Percentiles rank a stretch among this genome's conserved stretches.
Conservation (phyloP, 2,888 invertebrate genomes). For the Apoda limacodes region DNA sequence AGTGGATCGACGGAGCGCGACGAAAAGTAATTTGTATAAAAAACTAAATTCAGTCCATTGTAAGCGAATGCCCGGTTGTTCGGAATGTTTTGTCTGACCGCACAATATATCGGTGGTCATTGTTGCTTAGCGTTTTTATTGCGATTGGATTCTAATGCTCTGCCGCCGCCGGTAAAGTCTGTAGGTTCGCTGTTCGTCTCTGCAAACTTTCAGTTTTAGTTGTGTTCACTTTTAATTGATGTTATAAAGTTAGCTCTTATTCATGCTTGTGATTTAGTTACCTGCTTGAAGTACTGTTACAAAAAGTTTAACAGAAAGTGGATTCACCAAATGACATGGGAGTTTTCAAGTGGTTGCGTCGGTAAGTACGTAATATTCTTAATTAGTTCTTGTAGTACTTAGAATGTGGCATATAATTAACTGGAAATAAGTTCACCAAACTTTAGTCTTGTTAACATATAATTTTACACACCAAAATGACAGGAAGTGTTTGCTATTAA, state of each 20-base stretch:
- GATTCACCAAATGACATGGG: conserved; percentile 54
- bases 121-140: conserved; percentile 62
- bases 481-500: too few species aligned
- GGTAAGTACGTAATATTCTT: conserved; percentile 48
- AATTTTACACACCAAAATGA: too few species aligned
- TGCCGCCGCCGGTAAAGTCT: conserved; percentile 63
- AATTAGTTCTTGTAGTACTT: too few species aligned
- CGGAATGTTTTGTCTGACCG: conserved; percentile 67
- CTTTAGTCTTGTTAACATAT: too few species aligned
- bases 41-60: conserved; percentile 66
- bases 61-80: conserved; percentile 60
- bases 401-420: too few species aligned
- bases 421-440: too few species aligned
- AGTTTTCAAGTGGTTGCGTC: conserved; percentile 64
- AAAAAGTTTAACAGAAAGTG: conserved; percentile 37
- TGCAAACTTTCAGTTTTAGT: conserved; percentile 40
- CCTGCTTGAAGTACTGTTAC: conserved; percentile 20
- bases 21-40: conserved; percentile 68
- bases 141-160: conserved; percentile 35
- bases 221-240: too few species aligned
- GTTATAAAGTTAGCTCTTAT: conserved; percentile 21
- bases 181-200: too few species aligned
- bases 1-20: conserved; percentile 64
- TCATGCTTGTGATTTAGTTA: too few species aligned
- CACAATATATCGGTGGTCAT: conserved; percentile 65